Percentiles rank a stretch among this genome's conserved stretches.
Conservation (phyloP, 1,140 invertebrate genomes). For the Drosophila obscura region DNA sequence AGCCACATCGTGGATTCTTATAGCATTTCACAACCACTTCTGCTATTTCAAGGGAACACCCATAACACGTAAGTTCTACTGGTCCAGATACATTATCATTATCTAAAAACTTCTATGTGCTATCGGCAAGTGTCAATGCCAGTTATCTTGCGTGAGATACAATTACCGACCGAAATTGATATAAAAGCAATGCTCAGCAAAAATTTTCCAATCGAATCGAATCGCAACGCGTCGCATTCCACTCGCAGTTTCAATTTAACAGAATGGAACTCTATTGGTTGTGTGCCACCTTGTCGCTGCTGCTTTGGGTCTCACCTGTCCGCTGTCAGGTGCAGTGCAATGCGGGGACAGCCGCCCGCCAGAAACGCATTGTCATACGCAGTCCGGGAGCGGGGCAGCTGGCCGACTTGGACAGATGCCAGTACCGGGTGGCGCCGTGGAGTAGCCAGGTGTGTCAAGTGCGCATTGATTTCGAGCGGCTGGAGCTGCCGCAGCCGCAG, state of each 20-base stretch:
- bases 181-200: slow-evolving; percentile 45
- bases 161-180: slow-evolving; percentile 38
- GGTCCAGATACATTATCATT: slow-evolving; percentile 33
- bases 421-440: slow-evolving; percentile 66
- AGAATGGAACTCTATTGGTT: slow-evolving; percentile 46
- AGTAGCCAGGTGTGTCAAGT: slow-evolving; percentile 71
- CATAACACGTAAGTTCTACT: no score
- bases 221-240: neutral
- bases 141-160: slow-evolving; percentile 50
- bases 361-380: slow-evolving; percentile 64
- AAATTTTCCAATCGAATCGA: slow-evolving; percentile 54
- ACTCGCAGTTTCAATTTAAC: neutral
- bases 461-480: slow-evolving; percentile 71
- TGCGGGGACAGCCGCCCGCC: slow-evolving; percentile 31
- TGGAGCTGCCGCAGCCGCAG: slow-evolving; percentile 68
- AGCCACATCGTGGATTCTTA: no score
- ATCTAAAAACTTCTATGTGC: slow-evolving; percentile 35
- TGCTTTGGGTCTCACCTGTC: slow-evolving; percentile 10
- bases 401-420: slow-evolving; percentile 62
- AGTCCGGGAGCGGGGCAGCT: slow-evolving; percentile 47
- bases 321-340: slow-evolving; percentile 60
- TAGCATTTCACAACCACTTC: slow-evolving; percentile 20
- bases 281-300: slow-evolving; percentile 5
- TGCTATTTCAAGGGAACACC: slow-evolving; percentile 18
- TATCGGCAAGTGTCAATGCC: slow-evolving; percentile 62